Base-by-base conservation (phyloP, 2,888 invertebrate genomes). In the Epinotia bilunana region DNA sequence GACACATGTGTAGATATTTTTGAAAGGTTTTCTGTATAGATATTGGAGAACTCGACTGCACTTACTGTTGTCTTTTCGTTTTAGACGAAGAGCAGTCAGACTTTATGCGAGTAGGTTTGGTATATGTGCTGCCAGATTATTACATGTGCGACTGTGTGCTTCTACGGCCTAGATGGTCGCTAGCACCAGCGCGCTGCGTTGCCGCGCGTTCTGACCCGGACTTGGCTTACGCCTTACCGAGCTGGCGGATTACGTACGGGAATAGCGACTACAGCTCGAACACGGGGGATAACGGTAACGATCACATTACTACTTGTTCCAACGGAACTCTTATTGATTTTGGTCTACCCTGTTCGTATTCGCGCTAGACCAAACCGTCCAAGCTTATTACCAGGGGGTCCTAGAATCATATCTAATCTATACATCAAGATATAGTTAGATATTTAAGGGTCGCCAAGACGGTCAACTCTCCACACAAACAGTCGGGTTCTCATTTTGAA, bases 161-260 rank as follows among this genome's bases (percentile, higher is more conserved):
- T 6, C 69, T 91, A 9, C 77, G 80, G 1, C 74, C 76, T 3
- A 78, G 73, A 0, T 91, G 91, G 91, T 91, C 91, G 0, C 53
- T 87, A 3, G 84, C 86, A 0, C 87, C 91, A 0, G 91, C 83
- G 0, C 89, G 88, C 73, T 91, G 91, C 76, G 83, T 85, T 0
- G 80, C 86, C 0, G 85, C 87, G 74, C 80, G 85, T 43, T 80
- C 84, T 0, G 84, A 90, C 4, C 90, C 91, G 0, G 83, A 85
- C 2, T 75, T 90, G 77, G 79, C 83, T 0, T 16, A 80, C 46
- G 78, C 83, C 43, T 61, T 90, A 13, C 77, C 78, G 0, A 43
- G 60, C 0, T 91, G 91, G 91, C 80, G 74, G 60, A 81, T 90
- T 61, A 84, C 80, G 67, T 90, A 89, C 73, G 82, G 74, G 74